phyloP scores from a whole-genome alignment of 2,888 invertebrate species.

The Arge pagana region DNA sequence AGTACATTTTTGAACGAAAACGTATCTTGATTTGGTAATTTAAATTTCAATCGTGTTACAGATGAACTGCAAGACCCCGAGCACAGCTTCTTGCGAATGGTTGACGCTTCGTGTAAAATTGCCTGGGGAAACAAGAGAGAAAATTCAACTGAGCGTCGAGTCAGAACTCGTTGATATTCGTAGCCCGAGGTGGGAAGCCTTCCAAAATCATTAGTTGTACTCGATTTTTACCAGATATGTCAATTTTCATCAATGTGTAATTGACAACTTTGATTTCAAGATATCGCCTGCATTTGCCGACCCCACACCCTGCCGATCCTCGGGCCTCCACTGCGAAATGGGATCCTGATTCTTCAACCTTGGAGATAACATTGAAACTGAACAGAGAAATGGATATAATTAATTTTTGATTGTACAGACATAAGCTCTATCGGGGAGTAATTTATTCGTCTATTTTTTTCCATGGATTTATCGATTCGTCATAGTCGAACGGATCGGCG shows the following conservation, averaged over 20 bases:
- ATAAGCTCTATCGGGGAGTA: too few relatives aligned
- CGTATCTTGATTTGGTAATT: too few relatives aligned
- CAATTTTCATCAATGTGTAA: constrained; percentile 66
- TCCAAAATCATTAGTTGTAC: not conserved
- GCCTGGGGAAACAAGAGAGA: constrained; percentile 75
- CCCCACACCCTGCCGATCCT: constrained; percentile 83
- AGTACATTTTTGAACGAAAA: not conserved
- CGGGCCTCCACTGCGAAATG: constrained; percentile 82
- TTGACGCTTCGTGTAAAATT: constrained; percentile 78
- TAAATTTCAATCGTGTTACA: constrained; percentile 53
- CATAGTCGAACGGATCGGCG: too few relatives aligned
- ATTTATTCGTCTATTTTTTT: too few relatives aligned
- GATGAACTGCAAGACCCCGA: constrained; percentile 80
- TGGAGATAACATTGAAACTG: constrained; percentile 75
- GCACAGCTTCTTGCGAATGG: constrained; percentile 85
- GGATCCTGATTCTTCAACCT: constrained; percentile 67
- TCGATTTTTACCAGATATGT: constrained; percentile 62
- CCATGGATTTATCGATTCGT: too few relatives aligned
- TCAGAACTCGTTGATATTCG: constrained; percentile 53
- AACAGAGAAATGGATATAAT: constrained; percentile 82
- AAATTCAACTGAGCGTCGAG: constrained; percentile 71
- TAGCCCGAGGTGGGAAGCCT: constrained; percentile 46
- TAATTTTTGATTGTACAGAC: constrained; percentile 83
- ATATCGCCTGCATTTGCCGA: constrained; percentile 72
- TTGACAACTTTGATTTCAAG: constrained; percentile 48